These are phyloP conservation scores for Chironomus tentans DNA, from an alignment of 2,888 invertebrate genomes.

Conservation along the genomic window DNA sequence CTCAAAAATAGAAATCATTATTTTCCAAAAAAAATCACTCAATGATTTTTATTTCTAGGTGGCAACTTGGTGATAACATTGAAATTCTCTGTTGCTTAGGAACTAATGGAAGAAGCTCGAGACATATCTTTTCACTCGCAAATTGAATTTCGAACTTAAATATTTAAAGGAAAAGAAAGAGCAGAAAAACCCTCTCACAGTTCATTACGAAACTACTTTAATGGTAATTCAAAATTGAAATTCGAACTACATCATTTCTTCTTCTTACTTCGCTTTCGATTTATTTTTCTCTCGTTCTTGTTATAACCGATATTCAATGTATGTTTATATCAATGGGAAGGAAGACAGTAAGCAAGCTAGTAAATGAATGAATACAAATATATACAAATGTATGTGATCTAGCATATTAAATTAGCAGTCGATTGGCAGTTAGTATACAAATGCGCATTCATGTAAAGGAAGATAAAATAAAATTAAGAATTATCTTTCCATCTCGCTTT, in stretches of 20 bases:
- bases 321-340: too few relatives aligned
- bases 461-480: background rate
- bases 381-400: background rate
- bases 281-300: background rate
- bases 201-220: background rate
- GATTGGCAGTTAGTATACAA: background rate
- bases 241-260: background rate
- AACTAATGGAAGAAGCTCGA: background rate
- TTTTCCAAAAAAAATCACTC: too few relatives aligned
- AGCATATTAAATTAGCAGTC: conserved; percentile 4
- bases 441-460: background rate
- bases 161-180: background rate
- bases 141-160: background rate
- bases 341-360: too few relatives aligned
- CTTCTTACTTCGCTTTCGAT: background rate
- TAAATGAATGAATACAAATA: too few relatives aligned
- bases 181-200: background rate
- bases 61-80: background rate
- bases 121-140: background rate
- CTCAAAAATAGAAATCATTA: too few relatives aligned
- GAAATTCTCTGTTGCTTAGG: background rate
- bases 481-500: background rate
- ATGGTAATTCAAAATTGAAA: background rate
- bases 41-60: too few relatives aligned
- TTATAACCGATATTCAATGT: background rate